Evolutionary conservation across 2,888 invertebrate species (phyloP), one percentile per base, ranked within the genome.

Genomic region (Drosophila anomelani): DNA sequence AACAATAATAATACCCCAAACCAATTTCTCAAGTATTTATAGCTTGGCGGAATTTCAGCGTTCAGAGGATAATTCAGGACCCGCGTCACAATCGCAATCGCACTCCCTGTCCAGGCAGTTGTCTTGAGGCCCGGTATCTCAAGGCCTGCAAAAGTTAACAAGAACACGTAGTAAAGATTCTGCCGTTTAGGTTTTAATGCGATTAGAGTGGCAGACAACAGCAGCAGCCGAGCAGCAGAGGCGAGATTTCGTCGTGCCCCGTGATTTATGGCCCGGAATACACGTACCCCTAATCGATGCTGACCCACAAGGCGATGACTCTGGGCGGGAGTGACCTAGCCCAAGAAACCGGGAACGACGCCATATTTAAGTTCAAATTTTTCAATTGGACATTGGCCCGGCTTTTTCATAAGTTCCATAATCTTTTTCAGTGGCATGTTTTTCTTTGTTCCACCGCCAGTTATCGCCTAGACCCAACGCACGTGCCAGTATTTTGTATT

Each of bases 301-400:
- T 54, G 66, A 74, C 76, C 70, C 76, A 41, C 59, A 34, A 58
- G 60, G 17, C 36, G 17, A 44, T 44, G 23, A 43, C 15, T 26
- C 36, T 17, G 70, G 47, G 38, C 12, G 46, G 36, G 13, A 59
- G 23, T 38, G 55, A 51, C 54, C 56, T 38, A 49, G 53, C 20
- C 66, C 63, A 67, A 67, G 60, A 57, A 67, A 20, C 32, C 17
- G 6, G 32, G n/a, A 36, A 38, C 36, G 20, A 29, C 17, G 38
- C 69, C 73, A 82, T 88, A 85, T 82, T 82, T 80, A 80, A 82
- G 63, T 88, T 86, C 66, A 88, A 83, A 88, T 80, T 68, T 82
- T 88, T 83, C 88, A 83, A 83, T 83, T 80, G 88, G 88, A 88
- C 85, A 82, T 88, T 80, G 71, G 82, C 82, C 85, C 88, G 73